These are phyloP conservation scores for Megaustenia siamemsis DNA, from an alignment of 2,888 invertebrate genomes.

Conservation along the genomic window DNA sequence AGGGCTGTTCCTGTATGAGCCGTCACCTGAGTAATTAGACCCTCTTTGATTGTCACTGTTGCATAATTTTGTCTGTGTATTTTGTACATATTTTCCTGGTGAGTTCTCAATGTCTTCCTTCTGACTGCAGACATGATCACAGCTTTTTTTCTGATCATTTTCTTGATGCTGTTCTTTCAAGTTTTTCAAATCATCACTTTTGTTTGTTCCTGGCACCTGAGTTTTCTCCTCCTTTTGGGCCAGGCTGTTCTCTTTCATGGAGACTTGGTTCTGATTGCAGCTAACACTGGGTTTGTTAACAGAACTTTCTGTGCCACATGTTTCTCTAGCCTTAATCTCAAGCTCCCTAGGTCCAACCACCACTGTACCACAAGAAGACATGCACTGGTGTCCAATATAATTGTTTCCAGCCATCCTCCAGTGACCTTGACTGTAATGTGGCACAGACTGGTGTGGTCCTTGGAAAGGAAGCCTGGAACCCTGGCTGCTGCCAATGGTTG, in stretches of 20 bases:
- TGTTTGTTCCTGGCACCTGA: background rate
- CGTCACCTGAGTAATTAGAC: background rate
- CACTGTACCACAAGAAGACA: slow-evolving; percentile 35
- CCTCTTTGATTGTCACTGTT: background rate
- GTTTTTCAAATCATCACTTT: background rate
- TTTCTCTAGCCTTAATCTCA: background rate
- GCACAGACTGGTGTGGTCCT: background rate
- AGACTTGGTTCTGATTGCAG: slow-evolving; percentile 19
- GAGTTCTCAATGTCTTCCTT: background rate
- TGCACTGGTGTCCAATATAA: slow-evolving; percentile 23
- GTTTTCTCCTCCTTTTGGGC: background rate
- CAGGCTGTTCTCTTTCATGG: slow-evolving; percentile 12
- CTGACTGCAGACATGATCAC: background rate
- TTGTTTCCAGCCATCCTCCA: slow-evolving; percentile 16
- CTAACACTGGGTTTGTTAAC: slow-evolving; percentile 35
- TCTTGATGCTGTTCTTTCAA: background rate
- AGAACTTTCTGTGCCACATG: slow-evolving; percentile 11
- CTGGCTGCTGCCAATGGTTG: background rate
- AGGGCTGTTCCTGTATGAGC: slow-evolving; percentile 16
- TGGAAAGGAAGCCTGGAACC: background rate
- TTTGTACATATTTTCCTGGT: background rate
- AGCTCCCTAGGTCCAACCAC: background rate
- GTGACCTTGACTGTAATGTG: background rate
- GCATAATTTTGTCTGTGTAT: background rate
- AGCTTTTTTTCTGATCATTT: too few relatives aligned